Evolutionary conservation across 2,888 invertebrate genomes (phyloP).

Genomic region (Lasioglossum marginatum): DNA sequence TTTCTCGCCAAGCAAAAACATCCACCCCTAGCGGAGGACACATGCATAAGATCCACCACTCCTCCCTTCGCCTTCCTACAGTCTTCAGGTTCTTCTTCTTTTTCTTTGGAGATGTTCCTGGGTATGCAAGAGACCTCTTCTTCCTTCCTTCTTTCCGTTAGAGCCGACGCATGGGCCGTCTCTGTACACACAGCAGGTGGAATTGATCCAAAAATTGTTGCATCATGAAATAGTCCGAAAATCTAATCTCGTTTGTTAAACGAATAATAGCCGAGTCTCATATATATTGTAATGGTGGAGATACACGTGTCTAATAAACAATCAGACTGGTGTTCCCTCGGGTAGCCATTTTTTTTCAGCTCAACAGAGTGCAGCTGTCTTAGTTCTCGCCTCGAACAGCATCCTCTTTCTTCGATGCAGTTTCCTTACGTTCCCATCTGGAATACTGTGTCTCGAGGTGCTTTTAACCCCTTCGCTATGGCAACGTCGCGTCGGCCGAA

Average conservation of each 20-base stretch:
- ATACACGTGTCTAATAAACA: neutral
- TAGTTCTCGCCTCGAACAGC: neutral
- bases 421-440: neutral
- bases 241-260: too few relatives aligned
- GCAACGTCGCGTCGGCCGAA: conserved; percentile 6
- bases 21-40: neutral
- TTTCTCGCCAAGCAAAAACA: conserved; percentile 56
- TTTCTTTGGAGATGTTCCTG: too few relatives aligned
- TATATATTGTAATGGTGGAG: neutral
- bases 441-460: neutral
- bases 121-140: neutral
- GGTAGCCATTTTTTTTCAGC: neutral
- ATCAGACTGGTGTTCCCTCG: neutral
- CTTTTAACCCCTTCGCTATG: conserved; percentile 2
- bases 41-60: neutral
- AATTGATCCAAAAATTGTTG: too few relatives aligned
- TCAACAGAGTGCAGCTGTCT: neutral
- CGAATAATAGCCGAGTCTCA: too few relatives aligned
- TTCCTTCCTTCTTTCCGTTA: neutral
- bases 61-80: neutral
- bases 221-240: too few relatives aligned
- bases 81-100: neutral
- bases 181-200: too few relatives aligned
- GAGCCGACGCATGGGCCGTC: too few relatives aligned
- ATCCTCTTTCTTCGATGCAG: neutral